phyloP scores from a whole-genome alignment of 2,888 invertebrate genomes.

The Exocentrus adspersus region DNA sequence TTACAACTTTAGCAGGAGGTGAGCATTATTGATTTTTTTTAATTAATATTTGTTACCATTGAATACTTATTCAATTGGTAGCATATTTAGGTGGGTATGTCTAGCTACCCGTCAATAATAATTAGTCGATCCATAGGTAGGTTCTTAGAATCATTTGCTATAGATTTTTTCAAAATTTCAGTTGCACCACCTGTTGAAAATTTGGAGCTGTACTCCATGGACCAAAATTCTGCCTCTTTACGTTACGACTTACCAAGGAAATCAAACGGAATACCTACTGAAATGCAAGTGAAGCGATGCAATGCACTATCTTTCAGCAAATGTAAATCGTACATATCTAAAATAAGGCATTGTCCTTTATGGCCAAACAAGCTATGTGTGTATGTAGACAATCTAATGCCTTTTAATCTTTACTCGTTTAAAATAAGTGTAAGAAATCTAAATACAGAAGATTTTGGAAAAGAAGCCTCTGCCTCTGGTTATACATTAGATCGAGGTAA shows the following conservation, averaged over 20 bases:
- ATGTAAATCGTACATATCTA: slow-evolving; percentile 46
- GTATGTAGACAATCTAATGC: slow-evolving; percentile 49
- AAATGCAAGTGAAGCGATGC: slow-evolving; percentile 51
- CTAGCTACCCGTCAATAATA: too few relatives aligned
- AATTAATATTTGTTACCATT: too few relatives aligned
- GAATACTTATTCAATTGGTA: too few relatives aligned
- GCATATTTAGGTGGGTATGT: too few relatives aligned
- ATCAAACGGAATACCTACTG: slow-evolving; percentile 49
- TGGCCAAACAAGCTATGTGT: slow-evolving; percentile 56
- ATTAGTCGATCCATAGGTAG: too few relatives aligned
- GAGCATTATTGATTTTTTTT: too few relatives aligned
- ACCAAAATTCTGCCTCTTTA: slow-evolving; percentile 49
- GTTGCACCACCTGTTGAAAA: slow-evolving; percentile 53
- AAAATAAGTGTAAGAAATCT: slow-evolving; percentile 54
- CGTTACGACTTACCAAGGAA: slow-evolving; percentile 55
- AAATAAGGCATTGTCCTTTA: slow-evolving; percentile 51
- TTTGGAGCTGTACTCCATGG: slow-evolving; percentile 57
- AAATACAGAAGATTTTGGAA: slow-evolving; percentile 52
- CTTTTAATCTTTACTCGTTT: slow-evolving; percentile 49
- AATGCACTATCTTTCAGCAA: slow-evolving; percentile 48
- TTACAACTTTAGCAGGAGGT: slow-evolving; percentile 56
- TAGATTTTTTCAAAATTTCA: too few relatives aligned
- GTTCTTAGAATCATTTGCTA: too few relatives aligned
- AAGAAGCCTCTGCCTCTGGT: slow-evolving; percentile 44
- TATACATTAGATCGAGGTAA: slow-evolving; percentile 51